A percentile compares a stretch with the other conserved stretches of the same genome.
These are phyloP conservation scores for Arge pagana DNA, from an alignment of 2,888 invertebrate species.

Conservation along the genomic window DNA sequence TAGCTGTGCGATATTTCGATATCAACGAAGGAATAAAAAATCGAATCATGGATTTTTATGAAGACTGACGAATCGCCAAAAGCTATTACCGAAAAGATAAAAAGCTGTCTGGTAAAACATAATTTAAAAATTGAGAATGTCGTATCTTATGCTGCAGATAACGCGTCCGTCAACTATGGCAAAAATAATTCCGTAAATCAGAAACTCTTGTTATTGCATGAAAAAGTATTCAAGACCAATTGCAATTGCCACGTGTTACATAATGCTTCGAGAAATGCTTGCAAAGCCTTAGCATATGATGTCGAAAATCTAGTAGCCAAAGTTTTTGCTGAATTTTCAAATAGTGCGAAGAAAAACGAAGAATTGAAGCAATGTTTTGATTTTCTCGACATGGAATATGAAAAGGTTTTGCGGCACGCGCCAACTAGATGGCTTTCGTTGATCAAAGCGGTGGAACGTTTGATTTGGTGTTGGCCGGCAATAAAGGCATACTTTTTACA, in stretches of 20 bases:
- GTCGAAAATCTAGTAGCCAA: constrained; percentile 38
- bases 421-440: constrained; percentile 6
- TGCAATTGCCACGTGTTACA: constrained; percentile 35
- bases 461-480: constrained; percentile 5
- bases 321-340: constrained; percentile 36
- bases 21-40: constrained; percentile 14
- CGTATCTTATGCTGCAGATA: constrained; percentile 27
- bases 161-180: constrained; percentile 29
- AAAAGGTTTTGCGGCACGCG: constrained; percentile 32
- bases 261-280: constrained; percentile 32
- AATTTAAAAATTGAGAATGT: constrained; percentile 16
- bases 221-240: constrained; percentile 30
- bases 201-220: constrained; percentile 22
- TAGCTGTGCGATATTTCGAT: constrained; percentile 12
- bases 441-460: constrained; percentile 1
- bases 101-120: constrained; percentile 17
- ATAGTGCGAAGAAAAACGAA: constrained; percentile 28
- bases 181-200: constrained; percentile 27
- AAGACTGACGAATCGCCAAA: constrained; percentile 19
- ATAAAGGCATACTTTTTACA: constrained; percentile 3
- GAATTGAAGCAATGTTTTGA: constrained; percentile 33
- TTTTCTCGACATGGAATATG: constrained; percentile 31
- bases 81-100: constrained; percentile 10
- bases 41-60: constrained; percentile 23
- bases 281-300: constrained; percentile 32